These are phyloP conservation scores for Oreochromis grahami DNA, from an alignment of 2,797 vertebrate genomes.

Conservation along the genomic window DNA sequence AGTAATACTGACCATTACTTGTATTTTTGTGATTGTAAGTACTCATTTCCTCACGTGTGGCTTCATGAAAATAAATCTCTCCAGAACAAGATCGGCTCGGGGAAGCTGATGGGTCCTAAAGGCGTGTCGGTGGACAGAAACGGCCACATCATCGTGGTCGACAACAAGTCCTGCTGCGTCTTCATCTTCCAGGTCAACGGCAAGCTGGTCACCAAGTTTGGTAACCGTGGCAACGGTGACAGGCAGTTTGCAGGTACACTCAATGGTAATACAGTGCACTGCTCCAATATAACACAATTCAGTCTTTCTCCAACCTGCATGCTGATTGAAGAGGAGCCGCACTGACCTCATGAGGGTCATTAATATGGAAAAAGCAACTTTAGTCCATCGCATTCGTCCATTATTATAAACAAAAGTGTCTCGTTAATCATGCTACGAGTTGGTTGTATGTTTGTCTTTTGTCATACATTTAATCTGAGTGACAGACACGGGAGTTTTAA, in stretches of 20 bases:
- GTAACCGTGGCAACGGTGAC: conserved; percentile 95
- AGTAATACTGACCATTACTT: not conserved
- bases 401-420: not conserved
- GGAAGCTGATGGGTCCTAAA: conserved; percentile 98
- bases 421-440: not conserved
- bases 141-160: conserved; percentile 95
- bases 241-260: conserved; percentile 98
- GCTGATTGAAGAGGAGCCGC: conserved; percentile 30
- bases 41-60: not conserved
- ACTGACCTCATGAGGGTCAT: not conserved
- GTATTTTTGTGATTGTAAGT: not conserved
- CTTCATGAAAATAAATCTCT: not conserved
- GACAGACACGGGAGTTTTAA: not conserved
- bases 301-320: conserved; percentile 62
- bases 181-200: conserved; percentile 97
- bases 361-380: not conserved
- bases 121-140: conserved; percentile 96
- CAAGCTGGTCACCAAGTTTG: conserved; percentile 96
- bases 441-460: not conserved
- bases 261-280: conserved; percentile 74
- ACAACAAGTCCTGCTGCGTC: conserved; percentile 98
- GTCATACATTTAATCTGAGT: not conserved
- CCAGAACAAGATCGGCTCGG: conserved; percentile 94
- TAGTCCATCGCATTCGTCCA: too few species aligned
- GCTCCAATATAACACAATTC: not conserved